A percentile compares a stretch with the other conserved stretches of the same genome.
Conservation (phyloP, 1,140 invertebrate species). For the Lasioglossum albipes region DNA sequence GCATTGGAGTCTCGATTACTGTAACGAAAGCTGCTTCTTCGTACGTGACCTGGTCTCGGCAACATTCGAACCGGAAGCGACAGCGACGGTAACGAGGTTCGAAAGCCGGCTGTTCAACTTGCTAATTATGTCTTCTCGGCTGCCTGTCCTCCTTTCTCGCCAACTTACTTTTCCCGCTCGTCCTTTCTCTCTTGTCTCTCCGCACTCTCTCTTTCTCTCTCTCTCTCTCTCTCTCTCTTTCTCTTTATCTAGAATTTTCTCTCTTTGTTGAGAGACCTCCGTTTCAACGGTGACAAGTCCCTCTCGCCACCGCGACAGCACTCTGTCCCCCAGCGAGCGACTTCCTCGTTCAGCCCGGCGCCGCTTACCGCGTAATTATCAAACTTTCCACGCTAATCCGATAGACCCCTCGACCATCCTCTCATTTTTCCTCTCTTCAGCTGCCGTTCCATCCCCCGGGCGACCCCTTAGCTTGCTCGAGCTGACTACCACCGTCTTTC, state of each 20-base stretch:
- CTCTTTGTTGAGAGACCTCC: too few species aligned
- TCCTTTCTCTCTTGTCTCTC: not conserved
- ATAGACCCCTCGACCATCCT: slow-evolving; percentile 33
- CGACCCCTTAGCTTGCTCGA: not conserved
- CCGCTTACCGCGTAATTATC: slow-evolving; percentile 66
- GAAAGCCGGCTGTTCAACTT: slow-evolving; percentile 66
- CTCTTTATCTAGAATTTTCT: too few species aligned
- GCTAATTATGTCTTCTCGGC: slow-evolving; percentile 67
- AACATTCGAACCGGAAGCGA: slow-evolving; percentile 29
- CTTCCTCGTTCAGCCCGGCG: slow-evolving; percentile 3
- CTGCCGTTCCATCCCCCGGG: not conserved
- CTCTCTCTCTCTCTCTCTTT: too few species aligned
- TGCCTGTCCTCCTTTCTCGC: slow-evolving; percentile 7
- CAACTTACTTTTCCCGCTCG: not conserved
- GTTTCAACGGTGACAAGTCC: slow-evolving; percentile 1
- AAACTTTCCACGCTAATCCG: slow-evolving; percentile 63
- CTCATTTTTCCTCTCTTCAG: slow-evolving; percentile 6
- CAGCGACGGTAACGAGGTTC: slow-evolving; percentile 63
- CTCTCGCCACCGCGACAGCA: slow-evolving; percentile 7
- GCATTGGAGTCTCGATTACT: too few species aligned
- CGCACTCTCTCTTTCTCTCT: too few species aligned
- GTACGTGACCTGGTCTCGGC: not conserved
- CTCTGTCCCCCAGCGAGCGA: not conserved
- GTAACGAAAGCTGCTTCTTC: not conserved
- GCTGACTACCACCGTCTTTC: not conserved